These are phyloP conservation scores for Taenioides sp. DNA, from an alignment of 2,797 vertebrate species.

Conservation along the genomic window DNA sequence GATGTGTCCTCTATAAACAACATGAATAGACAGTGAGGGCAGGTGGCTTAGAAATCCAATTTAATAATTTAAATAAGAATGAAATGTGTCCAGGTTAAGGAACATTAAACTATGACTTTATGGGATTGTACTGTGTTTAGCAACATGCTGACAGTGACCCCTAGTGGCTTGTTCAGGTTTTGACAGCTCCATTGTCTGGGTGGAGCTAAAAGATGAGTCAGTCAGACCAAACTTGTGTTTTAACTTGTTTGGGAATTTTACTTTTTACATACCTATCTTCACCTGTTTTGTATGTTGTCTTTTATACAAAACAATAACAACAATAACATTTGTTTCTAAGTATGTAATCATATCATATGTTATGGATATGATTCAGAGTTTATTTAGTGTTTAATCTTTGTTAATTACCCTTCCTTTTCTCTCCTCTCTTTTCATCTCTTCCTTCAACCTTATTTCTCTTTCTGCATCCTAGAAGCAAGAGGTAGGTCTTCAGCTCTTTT, in stretches of 20 bases:
- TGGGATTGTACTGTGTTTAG: neutral
- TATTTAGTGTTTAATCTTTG: neutral
- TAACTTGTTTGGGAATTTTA: slow-evolving; percentile 40
- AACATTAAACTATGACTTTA: neutral
- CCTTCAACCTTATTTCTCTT: slow-evolving; percentile 7
- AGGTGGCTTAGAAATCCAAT: neutral
- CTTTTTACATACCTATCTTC: neutral
- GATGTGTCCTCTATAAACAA: slow-evolving; percentile 8
- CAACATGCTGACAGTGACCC: slow-evolving; percentile 53
- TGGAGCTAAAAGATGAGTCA: slow-evolving; percentile 20
- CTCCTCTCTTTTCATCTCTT: slow-evolving; percentile 23
- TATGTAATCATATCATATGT: neutral
- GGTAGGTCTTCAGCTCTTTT: slow-evolving; percentile 67
- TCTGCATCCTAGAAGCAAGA: slow-evolving; percentile 54
- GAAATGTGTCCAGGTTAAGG: neutral
- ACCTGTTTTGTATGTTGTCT: neutral
- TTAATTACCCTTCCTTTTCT: slow-evolving; percentile 10
- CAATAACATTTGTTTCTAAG: neutral
- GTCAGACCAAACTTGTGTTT: slow-evolving; percentile 48
- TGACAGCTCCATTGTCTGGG: neutral
- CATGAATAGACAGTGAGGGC: neutral
- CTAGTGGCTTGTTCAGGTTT: slow-evolving; percentile 58
- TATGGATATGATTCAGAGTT: slow-evolving; percentile 4
- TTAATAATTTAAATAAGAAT: neutral
- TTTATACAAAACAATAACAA: neutral